Base-by-base conservation (phyloP, 2,113 vertebrate species). In the Tachysurus vachellii region DNA sequence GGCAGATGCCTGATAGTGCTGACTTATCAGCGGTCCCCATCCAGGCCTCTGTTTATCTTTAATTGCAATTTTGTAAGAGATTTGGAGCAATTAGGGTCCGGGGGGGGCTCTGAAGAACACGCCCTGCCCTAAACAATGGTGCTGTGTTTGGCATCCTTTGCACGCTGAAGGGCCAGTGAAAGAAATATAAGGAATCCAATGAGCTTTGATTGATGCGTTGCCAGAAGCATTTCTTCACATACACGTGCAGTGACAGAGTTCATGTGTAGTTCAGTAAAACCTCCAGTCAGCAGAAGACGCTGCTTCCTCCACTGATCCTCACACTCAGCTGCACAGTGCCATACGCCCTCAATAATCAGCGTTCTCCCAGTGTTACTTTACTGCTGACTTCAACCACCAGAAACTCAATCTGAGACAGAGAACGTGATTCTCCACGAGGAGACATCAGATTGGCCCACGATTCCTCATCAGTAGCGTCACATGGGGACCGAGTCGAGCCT, bases 1-100 rank as follows among this genome's bases (percentile, higher is more conserved):
- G 91, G 88, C 92, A 23, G 95, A 95, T 95, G 94, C 95, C 95
- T 95, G 95, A 96, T 96, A 95, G 86, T 91, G 75, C 85, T 12
- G 85, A 77, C 16, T 91, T 94, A 95, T 96, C 94, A 66, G 86
- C 88, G 88, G 89, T 93, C 89, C 91, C 93, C 94, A 96, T 95
- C 95, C 86, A 91, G 91, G 91, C 83, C 85, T 89, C 91, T 93
- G 93, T 94, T 95, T 96, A 96, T 96, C 93, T 91, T 92, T 93
- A 93, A 94, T 94, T 94, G 92, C 88, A 93, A 95, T 95, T 95
- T 95, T 92, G 92, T 94, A 94, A 95, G 87, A 93, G 93, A 88
- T 92, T 90, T 84, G 83, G 50, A 85, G 89, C 86, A 91, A 95
- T 96, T 95, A 95, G 86, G 83, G 73, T 75, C 81, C 86, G 92